These are phyloP conservation scores for Cynoglossus semilaevis DNA, from an alignment of 2,113 vertebrate genomes.

Conservation along the genomic window DNA sequence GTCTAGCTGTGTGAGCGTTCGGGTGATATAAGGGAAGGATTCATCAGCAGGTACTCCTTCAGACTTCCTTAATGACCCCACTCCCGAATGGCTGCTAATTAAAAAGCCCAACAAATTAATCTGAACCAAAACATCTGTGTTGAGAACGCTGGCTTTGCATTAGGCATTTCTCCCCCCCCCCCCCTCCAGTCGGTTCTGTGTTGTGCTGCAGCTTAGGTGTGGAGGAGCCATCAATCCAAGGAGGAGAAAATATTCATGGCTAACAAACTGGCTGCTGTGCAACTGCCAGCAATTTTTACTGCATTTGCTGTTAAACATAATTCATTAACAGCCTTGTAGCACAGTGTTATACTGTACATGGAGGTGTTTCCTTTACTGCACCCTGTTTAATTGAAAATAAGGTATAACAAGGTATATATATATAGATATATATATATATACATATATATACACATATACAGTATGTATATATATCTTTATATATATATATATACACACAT, in stretches of 20 bases:
- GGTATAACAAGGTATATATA: too few species aligned
- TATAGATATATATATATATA: too few species aligned
- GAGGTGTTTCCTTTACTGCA: background rate
- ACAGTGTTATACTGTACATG: conserved; percentile 19
- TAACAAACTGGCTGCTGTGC: conserved; percentile 21
- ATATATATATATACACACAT: too few species aligned
- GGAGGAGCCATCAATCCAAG: conserved; percentile 45
- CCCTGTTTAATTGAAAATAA: too few species aligned
- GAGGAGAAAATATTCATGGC: background rate
- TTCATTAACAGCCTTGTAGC: conserved; percentile 48
- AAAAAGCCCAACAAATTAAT: conserved; percentile 78
- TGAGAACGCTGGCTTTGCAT: conserved; percentile 64
- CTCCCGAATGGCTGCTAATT: conserved; percentile 78
- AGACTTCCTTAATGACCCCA: conserved; percentile 77
- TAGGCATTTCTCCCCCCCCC: conserved; percentile 40
- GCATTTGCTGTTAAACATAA: conserved; percentile 46
- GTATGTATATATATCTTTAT: too few species aligned
- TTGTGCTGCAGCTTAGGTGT: conserved; percentile 45
- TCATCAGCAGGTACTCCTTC: conserved; percentile 74
- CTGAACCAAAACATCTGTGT: conserved; percentile 70
- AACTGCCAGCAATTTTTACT: conserved; percentile 24
- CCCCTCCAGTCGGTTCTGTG: conserved; percentile 23
- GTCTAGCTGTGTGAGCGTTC: background rate
- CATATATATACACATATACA: too few species aligned
- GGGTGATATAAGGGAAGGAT: conserved; percentile 29